These are phyloP conservation scores for Nycteola revayana DNA, from an alignment of 2,888 invertebrate species.

Conservation along the genomic window DNA sequence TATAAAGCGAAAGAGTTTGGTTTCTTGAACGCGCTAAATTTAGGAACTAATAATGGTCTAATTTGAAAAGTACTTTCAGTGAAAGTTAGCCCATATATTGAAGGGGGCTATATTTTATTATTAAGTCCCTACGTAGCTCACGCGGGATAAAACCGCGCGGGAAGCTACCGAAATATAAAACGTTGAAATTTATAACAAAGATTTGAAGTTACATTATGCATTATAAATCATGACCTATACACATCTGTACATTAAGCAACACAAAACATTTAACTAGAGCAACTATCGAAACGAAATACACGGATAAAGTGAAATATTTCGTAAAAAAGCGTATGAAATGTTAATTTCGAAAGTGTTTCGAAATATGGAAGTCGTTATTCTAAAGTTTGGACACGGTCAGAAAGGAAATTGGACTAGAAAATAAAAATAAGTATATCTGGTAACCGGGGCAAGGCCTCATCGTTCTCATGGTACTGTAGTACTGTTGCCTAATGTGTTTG, in stretches of 20 bases:
- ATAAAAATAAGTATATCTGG: conserved; percentile 59
- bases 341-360: conserved; percentile 60
- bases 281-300: conserved; percentile 14
- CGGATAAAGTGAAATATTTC: conserved; percentile 28
- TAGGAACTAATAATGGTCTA: no score
- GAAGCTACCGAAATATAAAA: no score
- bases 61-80: no score
- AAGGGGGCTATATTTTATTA: no score
- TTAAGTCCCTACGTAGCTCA: no score
- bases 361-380: conserved; percentile 64
- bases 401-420: conserved; percentile 70
- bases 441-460: conserved; percentile 62
- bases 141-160: no score
- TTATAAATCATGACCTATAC: no score
- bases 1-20: no score
- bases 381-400: conserved; percentile 60
- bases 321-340: conserved; percentile 60
- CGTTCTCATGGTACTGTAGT: conserved; percentile 46
- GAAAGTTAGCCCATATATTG: no score
- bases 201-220: no score
- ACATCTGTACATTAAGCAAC: conserved; percentile 2
- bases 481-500: conserved; percentile 46
- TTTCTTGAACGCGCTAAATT: no score
- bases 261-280: conserved; percentile 24
- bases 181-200: no score